Evolutionary conservation across 2,797 vertebrate species (phyloP), one percentile per base, ranked within the genome.

Genomic region (Clarias fuscus): DNA sequence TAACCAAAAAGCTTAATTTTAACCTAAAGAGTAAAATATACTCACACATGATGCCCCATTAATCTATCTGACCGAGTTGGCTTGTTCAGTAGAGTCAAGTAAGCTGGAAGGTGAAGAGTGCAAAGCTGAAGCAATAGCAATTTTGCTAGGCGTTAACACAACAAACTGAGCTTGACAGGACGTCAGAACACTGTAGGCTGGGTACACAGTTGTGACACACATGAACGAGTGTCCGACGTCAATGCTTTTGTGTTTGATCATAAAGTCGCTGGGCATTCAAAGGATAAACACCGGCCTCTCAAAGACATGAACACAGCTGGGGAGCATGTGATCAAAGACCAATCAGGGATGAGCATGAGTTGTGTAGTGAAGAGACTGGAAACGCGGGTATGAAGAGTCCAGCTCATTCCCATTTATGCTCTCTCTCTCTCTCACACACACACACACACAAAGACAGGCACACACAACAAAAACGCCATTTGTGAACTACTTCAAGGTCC

Each of bases 201-300:
- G 62, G 85, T 80, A 76, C 78, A 77, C 84, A 82, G 84, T 88
- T 76, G 75, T 70, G 86, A 84, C 84, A 79, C 56, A 67, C 79
- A 85, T 53, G 71, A 61, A 86, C 27, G 76, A 82, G 79, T 30
- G 53, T 79, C 53, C 65, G 72, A 85, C 43, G 64, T 88, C 82
- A 72, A 82, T 71, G 87, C 86, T 87, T 84, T 89, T 90, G 86
- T 90, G 72, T 88, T 58, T 30, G 75, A 84, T 88, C 80, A 86
- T 77, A 88, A 84, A 84, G 64, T 83, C 78, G 37, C 64, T 83
- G 75, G 70, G 43, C 30, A 20, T 18, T 90, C 80, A 88, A 89
- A 89, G 84, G 76, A 84, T 72, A 62, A 64, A 58, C 84, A 84
- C 43, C 0, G 76, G 59, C 33, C 78, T 64, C 61, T 64, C 78